Conservation (phyloP, 1,140 invertebrate genomes). For the Dreissena rostriformis region DNA sequence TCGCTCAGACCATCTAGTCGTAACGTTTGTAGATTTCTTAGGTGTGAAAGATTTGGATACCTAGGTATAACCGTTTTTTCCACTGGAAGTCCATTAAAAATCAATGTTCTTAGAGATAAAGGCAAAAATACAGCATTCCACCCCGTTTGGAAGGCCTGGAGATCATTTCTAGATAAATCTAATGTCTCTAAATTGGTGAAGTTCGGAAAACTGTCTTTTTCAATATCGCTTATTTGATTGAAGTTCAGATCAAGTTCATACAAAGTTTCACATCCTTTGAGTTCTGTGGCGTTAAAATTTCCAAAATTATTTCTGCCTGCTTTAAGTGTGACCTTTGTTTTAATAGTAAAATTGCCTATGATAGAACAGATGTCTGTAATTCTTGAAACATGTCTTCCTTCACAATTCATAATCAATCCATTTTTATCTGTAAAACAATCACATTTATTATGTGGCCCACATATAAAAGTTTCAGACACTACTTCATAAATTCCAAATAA, state of each 20-base stretch:
- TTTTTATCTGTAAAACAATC: too few relatives aligned
- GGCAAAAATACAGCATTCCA: background rate
- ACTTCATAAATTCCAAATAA: too few relatives aligned
- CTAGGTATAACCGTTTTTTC: background rate
- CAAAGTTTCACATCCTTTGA: conserved; percentile 41
- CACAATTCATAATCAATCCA: background rate
- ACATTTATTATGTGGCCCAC: too few relatives aligned
- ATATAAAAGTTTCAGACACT: too few relatives aligned
- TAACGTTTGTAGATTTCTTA: background rate
- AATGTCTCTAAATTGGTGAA: background rate
- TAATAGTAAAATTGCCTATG: background rate
- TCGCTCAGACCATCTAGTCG: conserved; percentile 5
- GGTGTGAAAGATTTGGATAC: conserved; percentile 1
- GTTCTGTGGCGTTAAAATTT: conserved; percentile 3
- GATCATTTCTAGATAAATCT: conserved; percentile 11
- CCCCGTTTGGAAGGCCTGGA: background rate
- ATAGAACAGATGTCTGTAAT: background rate
- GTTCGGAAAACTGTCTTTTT: background rate
- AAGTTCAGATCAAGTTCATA: conserved; percentile 19
- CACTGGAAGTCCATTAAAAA: background rate
- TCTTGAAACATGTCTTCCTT: background rate
- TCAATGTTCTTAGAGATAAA: background rate
- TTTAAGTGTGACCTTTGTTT: background rate
- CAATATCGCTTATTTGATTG: conserved; percentile 15
- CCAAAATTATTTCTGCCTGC: background rate